Evolutionary conservation across 2,797 vertebrate genomes (phyloP).

Genomic region (Propithecus deckenii): DNA sequence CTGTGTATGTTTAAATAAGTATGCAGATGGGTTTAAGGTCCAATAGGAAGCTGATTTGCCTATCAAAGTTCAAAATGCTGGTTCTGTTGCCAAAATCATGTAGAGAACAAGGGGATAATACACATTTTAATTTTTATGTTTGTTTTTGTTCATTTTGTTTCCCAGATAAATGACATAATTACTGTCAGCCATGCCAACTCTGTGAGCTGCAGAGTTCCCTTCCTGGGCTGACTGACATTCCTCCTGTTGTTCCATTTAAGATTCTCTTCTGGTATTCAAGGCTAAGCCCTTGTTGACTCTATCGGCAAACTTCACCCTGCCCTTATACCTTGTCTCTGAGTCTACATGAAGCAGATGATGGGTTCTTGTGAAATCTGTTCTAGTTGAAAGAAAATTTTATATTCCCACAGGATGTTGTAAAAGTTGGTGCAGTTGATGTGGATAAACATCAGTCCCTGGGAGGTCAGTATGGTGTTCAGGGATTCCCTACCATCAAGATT

Average conservation of each 20-base stretch:
- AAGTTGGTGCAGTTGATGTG: slow-evolving; percentile 95
- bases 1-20: not conserved
- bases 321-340: not conserved
- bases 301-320: not conserved
- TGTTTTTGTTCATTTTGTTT: not conserved
- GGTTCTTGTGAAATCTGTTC: not conserved
- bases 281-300: not conserved
- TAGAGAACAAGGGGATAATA: not conserved
- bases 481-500: slow-evolving; percentile 98
- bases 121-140: not conserved
- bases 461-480: slow-evolving; percentile 93
- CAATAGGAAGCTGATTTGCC: not conserved
- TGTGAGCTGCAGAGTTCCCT: not conserved
- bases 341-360: rapidly evolving
- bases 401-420: slow-evolving; percentile 91
- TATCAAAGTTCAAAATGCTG: not conserved
- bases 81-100: not conserved
- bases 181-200: not conserved
- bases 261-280: not conserved
- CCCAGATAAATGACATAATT: not conserved
- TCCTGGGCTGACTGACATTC: not conserved
- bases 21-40: not conserved
- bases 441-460: slow-evolving; percentile 95
- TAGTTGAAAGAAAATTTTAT: not conserved
- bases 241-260: too few relatives aligned